phyloP scores from a whole-genome alignment of 2,113 vertebrate species.

The Prinia subflava region DNA sequence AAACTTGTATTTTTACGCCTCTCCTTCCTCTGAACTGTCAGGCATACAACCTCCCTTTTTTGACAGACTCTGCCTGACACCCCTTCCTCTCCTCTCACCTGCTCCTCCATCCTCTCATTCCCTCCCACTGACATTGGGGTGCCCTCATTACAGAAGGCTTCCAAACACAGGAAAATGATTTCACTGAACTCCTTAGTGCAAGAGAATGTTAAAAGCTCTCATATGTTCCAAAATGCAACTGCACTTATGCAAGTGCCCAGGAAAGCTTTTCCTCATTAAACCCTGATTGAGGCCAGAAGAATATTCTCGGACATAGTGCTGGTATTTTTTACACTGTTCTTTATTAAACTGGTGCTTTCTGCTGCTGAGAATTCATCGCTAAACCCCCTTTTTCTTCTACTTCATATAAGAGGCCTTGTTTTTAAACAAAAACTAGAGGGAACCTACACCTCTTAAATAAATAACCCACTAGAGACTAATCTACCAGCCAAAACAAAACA shows the following conservation, averaged over 20 bases:
- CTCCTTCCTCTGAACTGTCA: not conserved
- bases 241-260: not conserved
- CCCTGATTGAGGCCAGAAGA: not conserved
- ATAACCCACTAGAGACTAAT: not conserved
- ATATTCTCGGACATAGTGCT: rapidly evolving
- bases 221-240: not conserved
- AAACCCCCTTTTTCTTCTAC: not conserved
- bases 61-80: too few relatives aligned
- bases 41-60: too few relatives aligned
- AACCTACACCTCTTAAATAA: not conserved
- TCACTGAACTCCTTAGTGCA: not conserved
- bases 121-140: rapidly evolving
- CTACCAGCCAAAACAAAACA: not conserved
- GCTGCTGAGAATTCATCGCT: not conserved
- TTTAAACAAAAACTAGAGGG: not conserved
- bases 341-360: not conserved
- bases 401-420: not conserved
- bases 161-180: not conserved
- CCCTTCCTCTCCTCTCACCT: not conserved
- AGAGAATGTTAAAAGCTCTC: not conserved
- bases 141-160: not conserved
- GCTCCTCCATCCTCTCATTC: not conserved
- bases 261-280: not conserved
- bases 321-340: not conserved
- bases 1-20: not conserved